Evolutionary conservation across 2,888 invertebrate genomes (phyloP).

Genomic region (Metacarcinus magister): DNA sequence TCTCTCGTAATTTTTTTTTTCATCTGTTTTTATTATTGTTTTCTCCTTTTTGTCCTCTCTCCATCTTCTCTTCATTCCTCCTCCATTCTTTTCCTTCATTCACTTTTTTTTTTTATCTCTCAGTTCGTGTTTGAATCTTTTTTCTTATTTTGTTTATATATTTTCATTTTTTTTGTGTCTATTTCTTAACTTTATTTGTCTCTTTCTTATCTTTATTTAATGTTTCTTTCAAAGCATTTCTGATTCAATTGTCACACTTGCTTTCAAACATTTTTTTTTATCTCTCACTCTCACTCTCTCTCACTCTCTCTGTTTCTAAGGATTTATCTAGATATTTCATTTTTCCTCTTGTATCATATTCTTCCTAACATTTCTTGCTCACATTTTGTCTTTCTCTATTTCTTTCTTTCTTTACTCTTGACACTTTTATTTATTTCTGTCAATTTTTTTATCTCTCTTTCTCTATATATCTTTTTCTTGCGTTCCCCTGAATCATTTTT

Average conservation of each 20-base stretch:
- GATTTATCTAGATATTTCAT: not conserved
- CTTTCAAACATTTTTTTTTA: not conserved
- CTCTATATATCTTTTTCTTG: not conserved
- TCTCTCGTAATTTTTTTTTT: not conserved
- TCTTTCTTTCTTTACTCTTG: not conserved
- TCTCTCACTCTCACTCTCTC: not conserved
- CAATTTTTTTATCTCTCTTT: not conserved
- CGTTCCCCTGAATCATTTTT: not conserved
- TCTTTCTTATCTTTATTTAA: too few relatives aligned
- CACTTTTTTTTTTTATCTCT: not conserved
- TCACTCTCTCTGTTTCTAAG: conserved; percentile 7
- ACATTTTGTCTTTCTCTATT: not conserved
- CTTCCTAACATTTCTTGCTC: not conserved
- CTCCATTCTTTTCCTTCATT: not conserved
- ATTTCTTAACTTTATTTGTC: too few relatives aligned
- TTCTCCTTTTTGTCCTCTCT: not conserved
- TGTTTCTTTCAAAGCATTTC: too few relatives aligned
- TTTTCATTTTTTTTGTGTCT: not conserved
- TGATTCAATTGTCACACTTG: too few relatives aligned
- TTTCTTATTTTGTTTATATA: not conserved
- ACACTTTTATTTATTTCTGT: not conserved
- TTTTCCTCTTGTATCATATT: not conserved
- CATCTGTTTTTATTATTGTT: not conserved
- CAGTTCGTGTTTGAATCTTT: not conserved
- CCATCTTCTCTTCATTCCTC: not conserved